phyloP scores from a whole-genome alignment of 2,113 vertebrate genomes.

The Erinaceus europaeus region DNA sequence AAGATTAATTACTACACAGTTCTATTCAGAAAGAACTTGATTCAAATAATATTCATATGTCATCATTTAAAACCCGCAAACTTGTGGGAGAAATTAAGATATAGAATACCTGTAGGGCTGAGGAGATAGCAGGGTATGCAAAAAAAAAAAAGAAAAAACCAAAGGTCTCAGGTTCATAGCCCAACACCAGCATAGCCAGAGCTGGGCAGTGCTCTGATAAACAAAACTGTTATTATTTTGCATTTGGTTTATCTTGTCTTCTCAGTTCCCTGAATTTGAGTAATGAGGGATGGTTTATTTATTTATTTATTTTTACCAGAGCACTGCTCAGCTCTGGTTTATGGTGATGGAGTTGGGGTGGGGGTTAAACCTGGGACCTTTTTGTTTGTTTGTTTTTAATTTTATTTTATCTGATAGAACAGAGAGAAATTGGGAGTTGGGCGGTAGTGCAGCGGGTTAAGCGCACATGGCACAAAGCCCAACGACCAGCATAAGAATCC shows the following conservation, averaged over 20 bases:
- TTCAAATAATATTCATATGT: conserved; percentile 12
- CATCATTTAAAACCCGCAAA: not conserved
- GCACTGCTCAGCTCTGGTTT: too few species aligned
- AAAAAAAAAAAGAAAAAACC: too few species aligned
- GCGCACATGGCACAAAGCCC: too few species aligned
- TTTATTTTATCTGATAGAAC: too few species aligned
- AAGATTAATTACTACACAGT: conserved; percentile 41
- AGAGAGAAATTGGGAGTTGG: too few species aligned
- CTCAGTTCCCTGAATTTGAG: conserved; percentile 21
- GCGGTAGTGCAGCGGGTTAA: too few species aligned
- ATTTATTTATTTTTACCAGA: too few species aligned
- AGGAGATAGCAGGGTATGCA: not conserved
- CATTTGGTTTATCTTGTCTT: conserved; percentile 34
- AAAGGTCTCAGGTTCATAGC: not conserved
- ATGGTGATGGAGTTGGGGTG: too few species aligned
- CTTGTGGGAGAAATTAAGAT: conserved; percentile 22
- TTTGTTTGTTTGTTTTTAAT: too few species aligned
- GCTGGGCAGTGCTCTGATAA: not conserved
- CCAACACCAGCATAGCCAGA: too few species aligned
- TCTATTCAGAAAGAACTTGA: conserved; percentile 36
- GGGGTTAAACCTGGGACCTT: too few species aligned
- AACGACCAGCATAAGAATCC: too few species aligned
- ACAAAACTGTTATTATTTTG: conserved; percentile 23
- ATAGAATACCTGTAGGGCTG: not conserved
- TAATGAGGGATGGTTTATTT: not conserved